These are phyloP conservation scores for Meriones unguiculatus DNA, from an alignment of 2,113 vertebrate genomes.

Conservation along the genomic window DNA sequence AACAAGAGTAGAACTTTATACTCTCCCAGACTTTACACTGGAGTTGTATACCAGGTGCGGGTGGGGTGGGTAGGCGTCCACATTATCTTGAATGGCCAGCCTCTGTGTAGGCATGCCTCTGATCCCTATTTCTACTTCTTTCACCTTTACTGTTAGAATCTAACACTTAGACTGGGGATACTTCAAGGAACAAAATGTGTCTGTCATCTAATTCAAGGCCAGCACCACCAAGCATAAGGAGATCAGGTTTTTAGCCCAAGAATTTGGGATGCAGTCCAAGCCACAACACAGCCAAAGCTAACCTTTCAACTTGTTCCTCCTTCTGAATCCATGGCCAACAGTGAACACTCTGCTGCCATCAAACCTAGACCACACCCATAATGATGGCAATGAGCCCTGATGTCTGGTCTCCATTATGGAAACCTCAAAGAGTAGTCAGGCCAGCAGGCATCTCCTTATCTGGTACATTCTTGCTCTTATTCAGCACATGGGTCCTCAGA, in stretches of 20 bases:
- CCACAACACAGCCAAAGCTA: not conserved
- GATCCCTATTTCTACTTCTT: too few species aligned
- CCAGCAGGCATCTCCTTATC: too few species aligned
- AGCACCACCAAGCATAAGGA: not conserved
- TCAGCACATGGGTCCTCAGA: not conserved
- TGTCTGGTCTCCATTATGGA: not conserved
- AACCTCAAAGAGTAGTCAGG: not conserved
- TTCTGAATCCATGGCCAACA: not conserved
- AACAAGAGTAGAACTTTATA: not conserved
- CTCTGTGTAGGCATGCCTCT: not conserved
- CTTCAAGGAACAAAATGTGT: too few species aligned
- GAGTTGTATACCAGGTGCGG: not conserved
- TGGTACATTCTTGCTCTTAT: not conserved
- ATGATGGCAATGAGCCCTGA: too few species aligned
- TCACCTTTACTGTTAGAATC: not conserved
- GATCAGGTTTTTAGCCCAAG: too few species aligned
- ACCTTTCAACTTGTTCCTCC: not conserved
- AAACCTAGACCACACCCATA: too few species aligned
- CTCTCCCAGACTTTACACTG: not conserved
- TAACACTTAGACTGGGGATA: not conserved
- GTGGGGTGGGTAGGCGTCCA: not conserved
- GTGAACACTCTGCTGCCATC: not conserved
- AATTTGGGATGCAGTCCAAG: not conserved
- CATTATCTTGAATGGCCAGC: not conserved
- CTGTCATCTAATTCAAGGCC: not conserved